Evolutionary conservation across 2,113 vertebrate species (phyloP).

Genomic region (Columba janthina): DNA sequence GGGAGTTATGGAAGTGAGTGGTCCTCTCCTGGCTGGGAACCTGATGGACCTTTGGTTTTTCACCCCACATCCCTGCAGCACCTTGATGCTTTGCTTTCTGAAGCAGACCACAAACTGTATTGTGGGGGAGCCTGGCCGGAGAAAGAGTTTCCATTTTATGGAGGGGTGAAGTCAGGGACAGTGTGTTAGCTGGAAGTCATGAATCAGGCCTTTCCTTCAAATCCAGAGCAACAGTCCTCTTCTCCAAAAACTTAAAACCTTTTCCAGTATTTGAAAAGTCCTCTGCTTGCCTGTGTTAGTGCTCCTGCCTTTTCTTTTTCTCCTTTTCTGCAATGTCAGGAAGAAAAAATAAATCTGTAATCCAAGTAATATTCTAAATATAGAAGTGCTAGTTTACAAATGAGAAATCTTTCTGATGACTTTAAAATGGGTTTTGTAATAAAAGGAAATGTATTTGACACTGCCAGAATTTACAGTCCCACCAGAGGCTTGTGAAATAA

Average conservation of each 20-base stretch:
- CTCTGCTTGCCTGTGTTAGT: not conserved
- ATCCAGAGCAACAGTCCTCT: not conserved
- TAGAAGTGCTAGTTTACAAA: constrained; percentile 74
- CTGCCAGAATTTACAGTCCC: constrained; percentile 66
- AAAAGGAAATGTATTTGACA: constrained; percentile 72
- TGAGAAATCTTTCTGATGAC: constrained; percentile 65
- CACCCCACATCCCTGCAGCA: not conserved
- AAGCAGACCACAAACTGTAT: not conserved
- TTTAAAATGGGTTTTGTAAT: constrained; percentile 73
- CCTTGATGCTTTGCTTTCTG: not conserved
- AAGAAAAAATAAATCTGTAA: constrained; percentile 56
- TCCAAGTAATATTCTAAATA: constrained; percentile 73
- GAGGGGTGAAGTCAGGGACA: not conserved
- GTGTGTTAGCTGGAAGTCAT: not conserved
- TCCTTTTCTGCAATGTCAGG: constrained; percentile 58
- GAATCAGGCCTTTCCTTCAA: not conserved
- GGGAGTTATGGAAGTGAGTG: not conserved
- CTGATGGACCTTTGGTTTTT: not conserved
- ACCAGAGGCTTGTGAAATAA: constrained; percentile 73
- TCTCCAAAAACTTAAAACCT: constrained; percentile 12
- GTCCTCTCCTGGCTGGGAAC: not conserved
- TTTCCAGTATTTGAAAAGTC: constrained; percentile 13
- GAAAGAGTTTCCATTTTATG: not conserved
- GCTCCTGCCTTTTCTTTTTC: constrained; percentile 39
- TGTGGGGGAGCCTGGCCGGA: not conserved